These are phyloP conservation scores for Orientallactaga bullata DNA, from an alignment of 2,113 vertebrate genomes.

Conservation along the genomic window DNA sequence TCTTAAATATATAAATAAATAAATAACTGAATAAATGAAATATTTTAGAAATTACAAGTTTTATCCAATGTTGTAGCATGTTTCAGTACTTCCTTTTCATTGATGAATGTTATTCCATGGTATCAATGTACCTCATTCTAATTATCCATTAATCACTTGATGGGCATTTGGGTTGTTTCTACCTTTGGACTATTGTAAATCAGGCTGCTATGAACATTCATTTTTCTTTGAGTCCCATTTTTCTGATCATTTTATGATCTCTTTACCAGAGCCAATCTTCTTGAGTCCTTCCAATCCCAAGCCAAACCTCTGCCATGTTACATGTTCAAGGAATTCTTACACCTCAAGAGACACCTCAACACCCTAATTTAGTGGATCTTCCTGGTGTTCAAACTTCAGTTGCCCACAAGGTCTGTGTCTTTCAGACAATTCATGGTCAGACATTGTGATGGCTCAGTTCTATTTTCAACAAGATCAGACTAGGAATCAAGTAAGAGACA, in stretches of 20 bases:
- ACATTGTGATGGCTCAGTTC: neutral
- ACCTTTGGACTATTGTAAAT: constrained; percentile 36
- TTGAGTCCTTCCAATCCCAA: neutral
- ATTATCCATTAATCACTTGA: neutral
- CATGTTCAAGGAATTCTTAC: neutral
- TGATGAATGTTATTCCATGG: constrained; percentile 2
- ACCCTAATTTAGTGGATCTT: neutral
- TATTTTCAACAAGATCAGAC: no score
- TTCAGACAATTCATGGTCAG: neutral
- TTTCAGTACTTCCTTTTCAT: constrained; percentile 13
- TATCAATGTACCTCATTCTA: neutral
- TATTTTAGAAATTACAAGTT: no score
- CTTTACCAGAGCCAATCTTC: neutral
- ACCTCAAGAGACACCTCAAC: neutral
- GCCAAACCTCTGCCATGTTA: neutral
- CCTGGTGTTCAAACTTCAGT: neutral
- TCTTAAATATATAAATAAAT: no score
- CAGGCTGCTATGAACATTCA: neutral
- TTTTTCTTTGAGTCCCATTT: constrained; percentile 5
- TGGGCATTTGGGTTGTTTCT: neutral
- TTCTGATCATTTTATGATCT: neutral
- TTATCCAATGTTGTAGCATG: neutral
- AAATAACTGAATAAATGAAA: no score
- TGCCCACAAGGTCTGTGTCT: neutral
- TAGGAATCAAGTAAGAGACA: no score